A percentile compares a stretch with the other conserved stretches of the same genome.
Evolutionary conservation across 2,113 vertebrate species (phyloP).

Genomic region (Epinephelus cyanopodus): DNA sequence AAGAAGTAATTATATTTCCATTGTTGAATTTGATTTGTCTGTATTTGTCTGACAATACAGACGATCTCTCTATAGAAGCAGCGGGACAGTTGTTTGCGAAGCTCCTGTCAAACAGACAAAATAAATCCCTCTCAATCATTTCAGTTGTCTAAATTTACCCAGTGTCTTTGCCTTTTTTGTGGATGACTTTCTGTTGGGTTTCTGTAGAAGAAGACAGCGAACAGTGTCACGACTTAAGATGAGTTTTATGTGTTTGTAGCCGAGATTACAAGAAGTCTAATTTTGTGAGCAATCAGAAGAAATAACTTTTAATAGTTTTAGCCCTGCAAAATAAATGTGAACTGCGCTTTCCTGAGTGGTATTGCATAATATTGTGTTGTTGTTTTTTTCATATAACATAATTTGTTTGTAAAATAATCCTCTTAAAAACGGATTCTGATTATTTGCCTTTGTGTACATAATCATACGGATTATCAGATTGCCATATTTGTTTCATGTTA

Average conservation of each 20-base stretch:
- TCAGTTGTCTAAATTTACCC: conserved; percentile 45
- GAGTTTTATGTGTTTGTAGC: background rate
- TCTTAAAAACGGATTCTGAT: background rate
- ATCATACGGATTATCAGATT: background rate
- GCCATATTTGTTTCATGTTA: background rate
- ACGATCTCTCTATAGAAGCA: background rate
- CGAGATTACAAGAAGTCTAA: background rate
- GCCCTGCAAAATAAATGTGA: background rate
- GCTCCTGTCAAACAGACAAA: conserved; percentile 47
- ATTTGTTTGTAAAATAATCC: background rate
- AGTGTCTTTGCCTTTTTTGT: background rate
- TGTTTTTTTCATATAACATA: background rate
- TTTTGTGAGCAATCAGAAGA: background rate
- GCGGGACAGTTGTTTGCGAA: conserved; percentile 45
- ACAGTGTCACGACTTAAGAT: conserved; percentile 6
- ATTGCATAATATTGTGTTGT: background rate
- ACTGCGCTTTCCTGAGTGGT: background rate
- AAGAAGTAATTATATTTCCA: conserved; percentile 36
- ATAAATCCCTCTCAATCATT: conserved; percentile 34
- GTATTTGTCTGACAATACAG: conserved; percentile 27
- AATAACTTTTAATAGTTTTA: background rate
- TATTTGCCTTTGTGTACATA: background rate
- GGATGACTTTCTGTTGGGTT: background rate
- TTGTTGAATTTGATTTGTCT: conserved; percentile 17
- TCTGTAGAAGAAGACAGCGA: background rate